Evolutionary conservation across 2,888 invertebrate species (phyloP).

Genomic region (Minunthozetes semirufus): DNA sequence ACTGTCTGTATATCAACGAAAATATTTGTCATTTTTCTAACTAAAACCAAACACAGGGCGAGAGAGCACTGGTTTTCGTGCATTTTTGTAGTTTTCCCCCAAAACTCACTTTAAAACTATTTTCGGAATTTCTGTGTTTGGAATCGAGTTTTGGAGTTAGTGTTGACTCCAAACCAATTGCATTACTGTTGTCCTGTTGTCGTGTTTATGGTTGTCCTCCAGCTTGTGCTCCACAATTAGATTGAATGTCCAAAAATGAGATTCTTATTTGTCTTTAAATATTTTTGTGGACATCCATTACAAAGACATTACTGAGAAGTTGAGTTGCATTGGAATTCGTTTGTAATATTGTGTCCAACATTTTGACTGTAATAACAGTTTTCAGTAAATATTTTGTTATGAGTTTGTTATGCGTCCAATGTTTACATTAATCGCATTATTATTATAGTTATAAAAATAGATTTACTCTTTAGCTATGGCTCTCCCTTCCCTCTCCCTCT

Average conservation of each 20-base stretch:
- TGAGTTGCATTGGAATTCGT: too few relatives aligned
- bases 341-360: too few relatives aligned
- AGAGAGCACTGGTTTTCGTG: not conserved
- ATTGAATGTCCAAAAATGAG: not conserved
- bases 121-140: not conserved
- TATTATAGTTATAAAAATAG: conserved; percentile 8
- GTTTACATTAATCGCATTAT: conserved; percentile 16
- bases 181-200: too few relatives aligned
- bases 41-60: conserved; percentile 1
- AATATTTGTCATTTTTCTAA: conserved; percentile 8
- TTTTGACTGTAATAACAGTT: not conserved
- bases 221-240: not conserved
- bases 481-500: not conserved
- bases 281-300: not conserved
- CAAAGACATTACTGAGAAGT: too few relatives aligned
- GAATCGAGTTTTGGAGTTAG: not conserved
- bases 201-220: too few relatives aligned
- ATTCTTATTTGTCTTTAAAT: not conserved
- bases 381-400: conserved; percentile 8
- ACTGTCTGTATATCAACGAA: not conserved
- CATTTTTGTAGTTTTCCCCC: not conserved
- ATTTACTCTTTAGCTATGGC: not conserved
- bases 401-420: not conserved
- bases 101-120: not conserved
- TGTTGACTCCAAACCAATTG: too few relatives aligned